Conservation (phyloP, 2,888 invertebrate species). For the Arge pagana region DNA sequence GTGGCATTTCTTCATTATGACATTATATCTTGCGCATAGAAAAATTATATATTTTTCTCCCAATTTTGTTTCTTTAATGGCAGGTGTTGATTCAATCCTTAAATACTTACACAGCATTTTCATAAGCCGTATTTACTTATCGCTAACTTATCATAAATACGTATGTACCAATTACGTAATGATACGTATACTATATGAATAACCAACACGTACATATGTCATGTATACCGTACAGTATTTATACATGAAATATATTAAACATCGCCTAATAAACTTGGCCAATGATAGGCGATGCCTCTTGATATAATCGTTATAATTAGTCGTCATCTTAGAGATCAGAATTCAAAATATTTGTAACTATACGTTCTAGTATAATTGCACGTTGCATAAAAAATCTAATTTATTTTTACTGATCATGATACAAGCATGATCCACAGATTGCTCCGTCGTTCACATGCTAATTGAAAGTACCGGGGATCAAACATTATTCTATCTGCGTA, state of each 20-base stretch:
- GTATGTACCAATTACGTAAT: no score
- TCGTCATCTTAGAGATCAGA: background rate
- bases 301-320: background rate
- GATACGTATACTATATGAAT: constrained; percentile 20
- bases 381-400: background rate
- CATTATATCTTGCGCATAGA: background rate
- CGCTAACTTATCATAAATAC: no score
- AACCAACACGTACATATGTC: constrained; percentile 19
- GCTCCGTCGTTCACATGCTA: no score
- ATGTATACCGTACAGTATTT: constrained; percentile 16
- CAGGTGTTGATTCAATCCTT: constrained; percentile 18
- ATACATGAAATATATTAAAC: constrained; percentile 23
- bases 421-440: no score
- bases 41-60: constrained; percentile 9
- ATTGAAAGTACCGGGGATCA: no score
- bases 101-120: no score
- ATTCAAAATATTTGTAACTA: no score
- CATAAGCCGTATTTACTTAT: no score
- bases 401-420: no score
- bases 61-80: constrained; percentile 11
- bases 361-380: background rate
- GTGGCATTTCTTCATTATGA: background rate
- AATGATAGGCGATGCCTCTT: constrained; percentile 10
- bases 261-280: constrained; percentile 11
- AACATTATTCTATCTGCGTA: no score